Conservation (phyloP, 2,888 invertebrate species). For the Pyrgus malvae region DNA sequence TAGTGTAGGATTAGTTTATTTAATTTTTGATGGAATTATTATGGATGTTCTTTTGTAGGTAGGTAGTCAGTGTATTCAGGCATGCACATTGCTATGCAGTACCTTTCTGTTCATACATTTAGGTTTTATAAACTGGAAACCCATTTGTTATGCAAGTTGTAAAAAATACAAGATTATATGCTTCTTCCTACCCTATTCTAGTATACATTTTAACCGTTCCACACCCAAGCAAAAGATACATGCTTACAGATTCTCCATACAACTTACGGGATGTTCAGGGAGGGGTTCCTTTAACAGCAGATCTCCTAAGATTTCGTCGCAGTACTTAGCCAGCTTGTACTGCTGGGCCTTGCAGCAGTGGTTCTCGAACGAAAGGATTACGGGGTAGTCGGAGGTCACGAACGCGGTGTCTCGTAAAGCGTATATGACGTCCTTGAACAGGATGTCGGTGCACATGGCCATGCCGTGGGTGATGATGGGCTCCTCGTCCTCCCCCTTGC, state of each 20-base stretch:
- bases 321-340: constrained; percentile 98
- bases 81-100: too few species aligned
- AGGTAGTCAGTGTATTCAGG: too few species aligned
- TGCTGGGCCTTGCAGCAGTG: constrained; percentile 99
- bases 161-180: too few species aligned
- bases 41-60: too few species aligned
- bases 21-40: too few species aligned
- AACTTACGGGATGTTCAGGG: constrained; percentile 90
- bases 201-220: not conserved
- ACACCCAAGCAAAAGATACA: not conserved
- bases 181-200: not conserved
- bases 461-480: constrained; percentile 99
- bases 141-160: too few species aligned
- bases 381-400: constrained; percentile 98
- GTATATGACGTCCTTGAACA: constrained; percentile 98
- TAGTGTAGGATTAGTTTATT: too few species aligned
- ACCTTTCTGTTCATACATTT: too few species aligned
- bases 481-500: constrained; percentile 98
- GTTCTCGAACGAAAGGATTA: constrained; percentile 99
- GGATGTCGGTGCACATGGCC: constrained; percentile 99
- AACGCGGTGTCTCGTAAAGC: constrained; percentile 99
- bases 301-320: constrained; percentile 98
- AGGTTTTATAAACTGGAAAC: too few species aligned
- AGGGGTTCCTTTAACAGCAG: constrained; percentile 93
- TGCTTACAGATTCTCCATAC: not conserved